Evolutionary conservation across 2,113 vertebrate genomes (phyloP).

Genomic region (Eurypyga helias): DNA sequence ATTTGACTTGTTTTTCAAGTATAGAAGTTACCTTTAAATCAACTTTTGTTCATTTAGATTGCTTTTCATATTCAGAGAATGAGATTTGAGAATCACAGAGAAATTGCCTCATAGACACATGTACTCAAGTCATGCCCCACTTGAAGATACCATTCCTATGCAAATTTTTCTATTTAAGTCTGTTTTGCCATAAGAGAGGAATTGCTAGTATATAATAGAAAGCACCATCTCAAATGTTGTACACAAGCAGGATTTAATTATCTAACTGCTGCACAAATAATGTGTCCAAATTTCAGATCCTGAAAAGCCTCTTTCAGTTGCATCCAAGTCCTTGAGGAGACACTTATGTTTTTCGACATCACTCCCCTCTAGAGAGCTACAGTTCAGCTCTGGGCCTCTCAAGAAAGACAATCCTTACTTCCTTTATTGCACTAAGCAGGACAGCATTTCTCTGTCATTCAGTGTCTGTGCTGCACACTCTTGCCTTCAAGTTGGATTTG

Average conservation of each 20-base stretch:
- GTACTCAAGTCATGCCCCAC: neutral
- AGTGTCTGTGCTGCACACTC: neutral
- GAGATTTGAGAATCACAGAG: neutral
- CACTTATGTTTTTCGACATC: neutral
- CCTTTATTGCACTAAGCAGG: accelerated
- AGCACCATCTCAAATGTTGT: neutral
- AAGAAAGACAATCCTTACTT: neutral
- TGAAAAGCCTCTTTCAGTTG: neutral
- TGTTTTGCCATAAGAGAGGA: neutral
- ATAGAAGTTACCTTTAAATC: neutral
- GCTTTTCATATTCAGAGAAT: neutral
- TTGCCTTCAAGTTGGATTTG: neutral
- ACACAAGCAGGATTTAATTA: neutral
- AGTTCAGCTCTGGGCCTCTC: neutral
- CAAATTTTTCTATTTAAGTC: neutral
- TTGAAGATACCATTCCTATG: neutral
- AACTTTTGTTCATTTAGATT: neutral
- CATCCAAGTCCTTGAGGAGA: neutral
- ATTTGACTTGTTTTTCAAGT: neutral
- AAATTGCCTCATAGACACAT: neutral
- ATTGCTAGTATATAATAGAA: neutral
- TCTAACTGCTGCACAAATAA: neutral
- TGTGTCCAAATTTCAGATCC: neutral
- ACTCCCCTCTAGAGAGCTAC: neutral
- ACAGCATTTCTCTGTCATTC: neutral